These are phyloP conservation scores for Brachyptera risi DNA, from an alignment of 2,888 invertebrate species.

Conservation along the genomic window DNA sequence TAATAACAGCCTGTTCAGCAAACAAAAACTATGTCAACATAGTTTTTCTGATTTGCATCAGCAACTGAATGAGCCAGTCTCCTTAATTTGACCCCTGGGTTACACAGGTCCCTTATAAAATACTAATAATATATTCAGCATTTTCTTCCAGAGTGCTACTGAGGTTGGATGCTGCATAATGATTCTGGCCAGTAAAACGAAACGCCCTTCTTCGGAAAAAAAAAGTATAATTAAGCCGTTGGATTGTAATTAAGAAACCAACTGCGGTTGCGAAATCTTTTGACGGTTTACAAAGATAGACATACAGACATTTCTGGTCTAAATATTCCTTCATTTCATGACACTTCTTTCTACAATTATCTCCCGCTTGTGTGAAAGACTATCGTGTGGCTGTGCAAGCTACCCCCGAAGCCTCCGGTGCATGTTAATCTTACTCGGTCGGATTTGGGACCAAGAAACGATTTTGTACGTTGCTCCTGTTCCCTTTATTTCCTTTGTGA, in stretches of 20 bases:
- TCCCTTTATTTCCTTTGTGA: conserved; percentile 24
- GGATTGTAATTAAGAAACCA: conserved; percentile 28
- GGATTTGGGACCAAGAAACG: neutral
- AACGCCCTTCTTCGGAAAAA: neutral
- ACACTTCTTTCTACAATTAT: conserved; percentile 25
- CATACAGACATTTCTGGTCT: neutral
- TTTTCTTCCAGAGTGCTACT: too few relatives aligned
- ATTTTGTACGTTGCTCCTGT: conserved; percentile 7
- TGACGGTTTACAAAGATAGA: neutral
- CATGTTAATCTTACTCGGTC: conserved; percentile 24
- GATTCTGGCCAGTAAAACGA: too few relatives aligned
- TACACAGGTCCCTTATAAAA: too few relatives aligned
- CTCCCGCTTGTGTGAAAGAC: neutral
- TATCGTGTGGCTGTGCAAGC: neutral
- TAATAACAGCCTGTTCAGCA: too few relatives aligned
- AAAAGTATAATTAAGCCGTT: conserved; percentile 21
- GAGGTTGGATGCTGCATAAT: too few relatives aligned
- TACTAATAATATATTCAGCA: too few relatives aligned
- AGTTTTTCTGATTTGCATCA: too few relatives aligned
- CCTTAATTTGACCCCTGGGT: neutral
- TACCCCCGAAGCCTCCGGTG: conserved; percentile 17
- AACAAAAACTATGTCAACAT: too few relatives aligned
- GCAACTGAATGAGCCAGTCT: too few relatives aligned
- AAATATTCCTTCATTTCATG: conserved; percentile 17
- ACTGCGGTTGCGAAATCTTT: conserved; percentile 1